Conservation (phyloP, 2,113 vertebrate species). For the Percopsis transmontana region DNA sequence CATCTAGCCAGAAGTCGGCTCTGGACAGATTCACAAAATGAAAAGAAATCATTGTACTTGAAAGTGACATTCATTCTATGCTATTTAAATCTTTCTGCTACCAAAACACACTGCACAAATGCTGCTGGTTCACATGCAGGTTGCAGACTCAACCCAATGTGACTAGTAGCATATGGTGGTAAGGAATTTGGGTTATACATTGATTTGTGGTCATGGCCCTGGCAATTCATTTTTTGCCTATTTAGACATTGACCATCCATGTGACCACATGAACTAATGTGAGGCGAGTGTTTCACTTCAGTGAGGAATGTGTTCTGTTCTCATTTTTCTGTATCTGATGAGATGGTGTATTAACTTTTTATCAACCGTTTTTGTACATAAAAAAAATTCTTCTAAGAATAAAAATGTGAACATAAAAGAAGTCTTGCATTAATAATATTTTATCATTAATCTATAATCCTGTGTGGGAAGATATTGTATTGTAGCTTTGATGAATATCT, state of each 20-base stretch:
- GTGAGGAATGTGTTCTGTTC: too few species aligned
- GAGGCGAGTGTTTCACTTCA: background rate
- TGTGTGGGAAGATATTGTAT: too few species aligned
- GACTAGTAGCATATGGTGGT: too few species aligned
- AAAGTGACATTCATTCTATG: slow-evolving; percentile 24
- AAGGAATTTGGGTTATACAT: background rate
- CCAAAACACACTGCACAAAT: slow-evolving; percentile 6
- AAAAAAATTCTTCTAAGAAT: too few species aligned
- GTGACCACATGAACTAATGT: background rate
- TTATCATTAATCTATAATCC: too few species aligned
- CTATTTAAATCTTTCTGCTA: slow-evolving; percentile 42
- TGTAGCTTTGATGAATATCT: too few species aligned
- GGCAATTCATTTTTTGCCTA: slow-evolving; percentile 6
- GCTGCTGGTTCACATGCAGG: background rate
- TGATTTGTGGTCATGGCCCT: slow-evolving; percentile 12
- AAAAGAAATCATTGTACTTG: slow-evolving; percentile 39
- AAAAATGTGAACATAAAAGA: too few species aligned
- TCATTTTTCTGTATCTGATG: too few species aligned
- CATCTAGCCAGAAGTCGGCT: slow-evolving; percentile 59
- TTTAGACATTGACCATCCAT: slow-evolving; percentile 17
- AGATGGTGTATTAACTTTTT: too few species aligned
- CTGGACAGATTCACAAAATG: slow-evolving; percentile 86
- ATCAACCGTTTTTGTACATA: too few species aligned
- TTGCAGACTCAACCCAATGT: background rate
- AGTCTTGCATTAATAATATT: too few species aligned